Evolutionary conservation across 2,797 vertebrate genomes (phyloP), one percentile per base, ranked within the genome.

Genomic region (Carduelis carduelis): DNA sequence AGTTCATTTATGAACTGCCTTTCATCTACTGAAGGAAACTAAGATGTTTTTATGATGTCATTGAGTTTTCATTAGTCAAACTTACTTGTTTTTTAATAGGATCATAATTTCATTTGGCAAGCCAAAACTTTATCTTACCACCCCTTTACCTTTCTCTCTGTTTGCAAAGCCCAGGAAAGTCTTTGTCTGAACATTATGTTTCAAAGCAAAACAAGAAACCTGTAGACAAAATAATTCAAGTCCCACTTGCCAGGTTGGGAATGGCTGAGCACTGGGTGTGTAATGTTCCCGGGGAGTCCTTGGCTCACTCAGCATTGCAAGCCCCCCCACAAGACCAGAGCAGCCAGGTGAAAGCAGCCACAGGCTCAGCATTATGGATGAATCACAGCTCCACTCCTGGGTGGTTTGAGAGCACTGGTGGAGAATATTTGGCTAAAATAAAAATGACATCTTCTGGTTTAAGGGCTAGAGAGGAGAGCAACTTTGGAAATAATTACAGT

Each of bases 1-100:
- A 60, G 65, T 75, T 95, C 84, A 35, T 81, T 88, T 95, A 63
- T 76, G 81, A 95, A 89, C 32, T 75, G 66, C 85, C 75, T 97
- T 97, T 96, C 87, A 90, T 96, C 93, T 95, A 12, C 68, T 79
- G 55, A 70, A 94, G 66, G 72, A 89, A 94, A 82, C 37, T 4
- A 52, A 91, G 68, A 80, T 83, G 52, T 79, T 87, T 96, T 60
- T 83, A 80, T 96, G 91, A 83, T 94, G 92, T 95, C 69, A 90
- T 52, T 68, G 44, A 17, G 37, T 50, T 94, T 76, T 83, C 65
- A 61, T 89, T 94, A 91, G 80, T 92, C 85, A 85, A 69, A 57
- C 69, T 91, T 85, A 37, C 72, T 89, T 75, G 34, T 68, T 94
- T 89, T 93, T 90, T 52, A 92, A 70, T 46, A 76, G 34, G 72